Evolutionary conservation across 2,113 vertebrate species (phyloP), one percentile per base, ranked within the genome.

Genomic region (Formicarius rufipectus): DNA sequence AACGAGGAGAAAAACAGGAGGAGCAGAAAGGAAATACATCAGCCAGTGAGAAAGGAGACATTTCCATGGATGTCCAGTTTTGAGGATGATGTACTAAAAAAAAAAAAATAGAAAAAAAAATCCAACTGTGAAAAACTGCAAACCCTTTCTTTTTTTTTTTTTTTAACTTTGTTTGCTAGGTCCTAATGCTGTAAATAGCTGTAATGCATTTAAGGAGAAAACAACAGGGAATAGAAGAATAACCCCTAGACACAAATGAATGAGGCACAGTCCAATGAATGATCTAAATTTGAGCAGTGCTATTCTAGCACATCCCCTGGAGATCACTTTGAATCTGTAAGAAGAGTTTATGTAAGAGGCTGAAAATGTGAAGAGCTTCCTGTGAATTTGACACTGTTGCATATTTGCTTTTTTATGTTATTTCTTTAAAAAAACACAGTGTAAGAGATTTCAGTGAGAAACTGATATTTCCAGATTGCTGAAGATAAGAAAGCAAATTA

Each of bases 151-250:
- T 37, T 42, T 75, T 2, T 42, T 82, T n/a, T n/a, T n/a, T n/a
- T n/a, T n/a, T n/a, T n/a, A n/a, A n/a, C n/a, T n/a, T 75, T 85
- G 10, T 59, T 84, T 53, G 3, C 22, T 63, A 72, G 8, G 5
- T 79, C 35, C 39, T 55, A 58, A 52, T 68, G 42, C 2, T 73
- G 10, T 76, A 90, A 88, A 95, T 55, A 73, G 24, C 56, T 90
- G 14, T 63, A 85, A 86, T 33, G 9, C 14, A 66, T 63, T 80
- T 92, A 86, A 92, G 82, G 25, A 87, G 11, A 91, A 77, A 55
- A 50, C 7, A 39, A 58, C 66, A 81, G 5, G 14, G 28, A 85
- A 88, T 24, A 69, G 49, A 72, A 93, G 15, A 27, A 90, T 31
- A 79, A 95, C 2, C 4, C 8, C n/a, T 40, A 77, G 59, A 66